These are phyloP conservation scores for Squalus acanthias DNA, from an alignment of 2,797 vertebrate genomes.

Conservation along the genomic window DNA sequence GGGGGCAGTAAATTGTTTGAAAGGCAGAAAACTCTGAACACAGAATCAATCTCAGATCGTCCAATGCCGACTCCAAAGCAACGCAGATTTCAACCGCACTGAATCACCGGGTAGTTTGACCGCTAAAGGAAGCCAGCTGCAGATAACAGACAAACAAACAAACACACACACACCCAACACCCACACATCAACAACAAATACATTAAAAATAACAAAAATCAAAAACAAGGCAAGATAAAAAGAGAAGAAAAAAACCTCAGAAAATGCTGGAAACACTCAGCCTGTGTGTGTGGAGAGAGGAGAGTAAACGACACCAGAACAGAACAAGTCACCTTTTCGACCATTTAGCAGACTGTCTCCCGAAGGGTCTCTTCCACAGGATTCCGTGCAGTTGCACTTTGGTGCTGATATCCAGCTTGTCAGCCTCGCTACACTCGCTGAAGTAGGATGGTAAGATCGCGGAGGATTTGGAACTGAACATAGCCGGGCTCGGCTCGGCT, in stretches of 20 bases:
- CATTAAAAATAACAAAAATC: too few species aligned
- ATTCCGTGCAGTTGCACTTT: slow-evolving; percentile 93
- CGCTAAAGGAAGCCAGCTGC: too few species aligned
- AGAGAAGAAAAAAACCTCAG: too few species aligned
- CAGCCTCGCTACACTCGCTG: slow-evolving; percentile 83
- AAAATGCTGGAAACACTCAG: too few species aligned
- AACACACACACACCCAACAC: background rate
- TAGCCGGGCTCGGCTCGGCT: slow-evolving; percentile 46
- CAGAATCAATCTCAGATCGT: too few species aligned
- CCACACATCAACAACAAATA: too few species aligned
- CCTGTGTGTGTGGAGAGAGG: background rate
- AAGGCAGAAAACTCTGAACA: background rate
- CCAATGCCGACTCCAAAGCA: background rate
- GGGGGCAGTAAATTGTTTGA: background rate
- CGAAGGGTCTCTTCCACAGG: slow-evolving; percentile 93
- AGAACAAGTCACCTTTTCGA: slow-evolving; percentile 74
- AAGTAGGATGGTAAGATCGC: slow-evolving; percentile 75
- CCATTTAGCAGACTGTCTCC: slow-evolving; percentile 88
- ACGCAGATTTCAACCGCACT: background rate
- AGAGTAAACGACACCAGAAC: slow-evolving; percentile 35
- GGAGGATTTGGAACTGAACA: slow-evolving; percentile 78
- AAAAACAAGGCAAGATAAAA: too few species aligned
- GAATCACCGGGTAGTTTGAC: too few species aligned
- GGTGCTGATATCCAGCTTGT: slow-evolving; percentile 87
- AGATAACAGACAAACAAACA: background rate